A percentile compares a stretch with the other conserved stretches of the same genome.
Evolutionary conservation across 2,113 vertebrate genomes (phyloP).

Genomic region (Herpailurus yagouaroundi): DNA sequence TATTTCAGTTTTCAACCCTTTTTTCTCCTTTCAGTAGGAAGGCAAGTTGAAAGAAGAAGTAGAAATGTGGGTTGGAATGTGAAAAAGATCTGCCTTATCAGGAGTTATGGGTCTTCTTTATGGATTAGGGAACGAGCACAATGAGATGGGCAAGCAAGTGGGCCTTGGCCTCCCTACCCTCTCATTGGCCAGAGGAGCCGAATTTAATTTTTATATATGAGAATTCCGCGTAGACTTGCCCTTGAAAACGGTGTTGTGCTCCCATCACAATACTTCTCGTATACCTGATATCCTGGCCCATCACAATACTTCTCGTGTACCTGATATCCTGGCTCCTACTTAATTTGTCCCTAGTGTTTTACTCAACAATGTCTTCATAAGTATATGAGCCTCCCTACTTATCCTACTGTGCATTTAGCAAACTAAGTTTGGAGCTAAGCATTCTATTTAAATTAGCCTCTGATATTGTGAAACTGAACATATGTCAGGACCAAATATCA

Average conservation of each 20-base stretch:
- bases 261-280: fast-evolving
- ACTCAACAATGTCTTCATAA: background rate
- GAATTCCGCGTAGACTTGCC: background rate
- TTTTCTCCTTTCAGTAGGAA: background rate
- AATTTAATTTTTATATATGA: background rate
- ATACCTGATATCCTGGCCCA: background rate
- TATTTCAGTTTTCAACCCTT: background rate
- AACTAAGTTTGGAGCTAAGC: background rate
- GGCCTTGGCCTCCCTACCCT: background rate
- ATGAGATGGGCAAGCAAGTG: background rate
- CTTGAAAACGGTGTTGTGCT: background rate
- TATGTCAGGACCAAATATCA: background rate
- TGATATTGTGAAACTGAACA: background rate
- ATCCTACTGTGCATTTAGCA: background rate
- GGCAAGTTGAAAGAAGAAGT: background rate
- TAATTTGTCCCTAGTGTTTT: background rate
- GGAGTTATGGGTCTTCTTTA: too few relatives aligned
- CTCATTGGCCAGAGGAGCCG: background rate
- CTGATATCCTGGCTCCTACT: too few relatives aligned
- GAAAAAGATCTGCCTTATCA: background rate
- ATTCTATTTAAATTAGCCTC: background rate
- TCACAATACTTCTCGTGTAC: background rate
- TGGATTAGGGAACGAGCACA: background rate
- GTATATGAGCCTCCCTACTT: background rate
- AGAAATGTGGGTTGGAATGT: background rate